Evolutionary conservation across 37 sponge, comb jelly and placozoan species (phyloP).

Genomic region (Ephydatia muelleri): DNA sequence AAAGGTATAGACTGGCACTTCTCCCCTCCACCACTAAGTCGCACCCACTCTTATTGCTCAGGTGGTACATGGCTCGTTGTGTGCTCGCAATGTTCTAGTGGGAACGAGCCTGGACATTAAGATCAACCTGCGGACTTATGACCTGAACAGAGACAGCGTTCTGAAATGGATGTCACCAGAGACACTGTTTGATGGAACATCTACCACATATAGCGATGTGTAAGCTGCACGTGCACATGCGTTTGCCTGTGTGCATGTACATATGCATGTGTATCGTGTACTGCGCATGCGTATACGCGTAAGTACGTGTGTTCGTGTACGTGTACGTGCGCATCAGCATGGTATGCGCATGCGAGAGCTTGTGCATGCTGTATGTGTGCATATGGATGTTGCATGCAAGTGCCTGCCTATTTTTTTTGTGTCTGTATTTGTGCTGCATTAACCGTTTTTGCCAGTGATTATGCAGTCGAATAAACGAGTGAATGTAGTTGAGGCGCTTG

Average conservation of each 20-base stretch:
- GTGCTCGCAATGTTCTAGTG: slow-evolving; percentile 74
- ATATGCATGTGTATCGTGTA: slow-evolving; percentile 12
- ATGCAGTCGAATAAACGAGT: no score
- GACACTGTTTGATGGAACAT: slow-evolving; percentile 42
- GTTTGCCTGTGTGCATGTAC: slow-evolving; percentile 9
- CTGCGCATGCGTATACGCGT: slow-evolving; percentile 13
- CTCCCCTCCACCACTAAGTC: background rate
- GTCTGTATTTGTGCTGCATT: no score
- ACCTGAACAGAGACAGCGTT: slow-evolving; percentile 16
- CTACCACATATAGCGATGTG: slow-evolving; percentile 66
- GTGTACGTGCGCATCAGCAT: slow-evolving; percentile 8
- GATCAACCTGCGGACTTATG: slow-evolving; percentile 63
- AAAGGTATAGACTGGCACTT: slow-evolving; percentile 23
- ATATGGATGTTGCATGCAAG: no score
- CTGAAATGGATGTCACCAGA: slow-evolving; percentile 75
- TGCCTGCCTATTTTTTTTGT: no score
- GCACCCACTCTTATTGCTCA: slow-evolving; percentile 2
- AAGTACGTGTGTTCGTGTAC: slow-evolving; percentile 16
- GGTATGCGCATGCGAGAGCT: no score
- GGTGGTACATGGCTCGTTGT: slow-evolving; percentile 70
- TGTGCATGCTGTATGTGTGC: no score
- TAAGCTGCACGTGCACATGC: slow-evolving; percentile 40
- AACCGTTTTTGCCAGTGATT: no score
- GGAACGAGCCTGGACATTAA: slow-evolving; percentile 70
- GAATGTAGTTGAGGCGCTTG: no score